Percentiles rank a stretch among this genome's conserved stretches.
Evolutionary conservation across 2,113 vertebrate genomes (phyloP).

Genomic region (Larimichthys polyactis): DNA sequence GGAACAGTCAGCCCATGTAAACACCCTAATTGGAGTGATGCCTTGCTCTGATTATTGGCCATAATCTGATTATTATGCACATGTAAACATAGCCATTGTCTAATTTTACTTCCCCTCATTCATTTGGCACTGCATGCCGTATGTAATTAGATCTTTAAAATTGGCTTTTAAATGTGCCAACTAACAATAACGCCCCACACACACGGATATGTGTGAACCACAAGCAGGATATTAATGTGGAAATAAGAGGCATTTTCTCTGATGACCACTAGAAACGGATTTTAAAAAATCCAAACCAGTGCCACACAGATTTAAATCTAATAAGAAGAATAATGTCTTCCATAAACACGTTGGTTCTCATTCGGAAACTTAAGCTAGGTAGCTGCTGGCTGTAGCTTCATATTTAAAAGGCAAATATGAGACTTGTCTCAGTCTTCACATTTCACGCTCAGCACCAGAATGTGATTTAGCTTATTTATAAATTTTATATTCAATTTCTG

Average conservation of each 20-base stretch:
- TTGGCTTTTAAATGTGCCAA: neutral
- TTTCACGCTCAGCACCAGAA: too few species aligned
- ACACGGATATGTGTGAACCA: neutral
- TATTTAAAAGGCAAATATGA: too few species aligned
- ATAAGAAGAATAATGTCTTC: too few species aligned
- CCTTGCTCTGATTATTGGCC: constrained; percentile 20
- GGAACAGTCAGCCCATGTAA: constrained; percentile 17
- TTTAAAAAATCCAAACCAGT: neutral
- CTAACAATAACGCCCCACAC: neutral
- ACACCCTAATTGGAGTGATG: constrained; percentile 24
- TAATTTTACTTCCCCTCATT: constrained; percentile 14
- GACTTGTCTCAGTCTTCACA: too few species aligned
- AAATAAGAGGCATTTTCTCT: neutral
- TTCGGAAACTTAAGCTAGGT: too few species aligned
- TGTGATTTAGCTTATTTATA: too few species aligned
- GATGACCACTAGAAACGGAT: neutral
- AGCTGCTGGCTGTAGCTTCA: too few species aligned
- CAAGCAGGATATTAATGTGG: neutral
- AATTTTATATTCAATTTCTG: too few species aligned
- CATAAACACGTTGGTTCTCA: too few species aligned
- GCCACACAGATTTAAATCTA: too few species aligned
- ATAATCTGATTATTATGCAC: constrained; percentile 47
- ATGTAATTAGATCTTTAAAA: constrained; percentile 32
- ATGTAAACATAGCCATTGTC: constrained; percentile 36
- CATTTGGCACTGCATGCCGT: neutral